phyloP scores from a whole-genome alignment of 2,797 vertebrate genomes.

The Moxostoma hubbsi region DNA sequence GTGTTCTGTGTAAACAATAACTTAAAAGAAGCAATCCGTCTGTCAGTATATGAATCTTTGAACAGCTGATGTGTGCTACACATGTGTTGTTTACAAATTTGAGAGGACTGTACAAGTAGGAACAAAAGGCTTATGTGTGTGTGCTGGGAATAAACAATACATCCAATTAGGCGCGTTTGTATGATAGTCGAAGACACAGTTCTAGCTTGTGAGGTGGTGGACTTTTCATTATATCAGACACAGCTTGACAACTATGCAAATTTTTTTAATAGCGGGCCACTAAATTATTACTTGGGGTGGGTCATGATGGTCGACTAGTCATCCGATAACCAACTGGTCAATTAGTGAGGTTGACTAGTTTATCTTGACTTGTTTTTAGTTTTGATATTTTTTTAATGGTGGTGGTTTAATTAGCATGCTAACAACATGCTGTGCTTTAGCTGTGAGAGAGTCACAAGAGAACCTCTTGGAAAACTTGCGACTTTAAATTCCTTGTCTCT shows the following conservation, averaged over 20 bases:
- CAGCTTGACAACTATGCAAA: slow-evolving; percentile 87
- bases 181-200: slow-evolving; percentile 86
- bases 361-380: no score
- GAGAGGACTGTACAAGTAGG: slow-evolving; percentile 52
- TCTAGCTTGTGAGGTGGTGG: slow-evolving; percentile 81
- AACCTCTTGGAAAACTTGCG: no score
- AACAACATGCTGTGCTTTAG: no score
- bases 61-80: slow-evolving; percentile 67
- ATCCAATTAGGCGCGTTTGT: slow-evolving; percentile 88
- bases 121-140: slow-evolving; percentile 63
- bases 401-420: no score
- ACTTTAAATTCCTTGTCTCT: no score
- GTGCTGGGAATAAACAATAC: slow-evolving; percentile 76
- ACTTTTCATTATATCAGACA: slow-evolving; percentile 93
- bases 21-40: slow-evolving; percentile 47
- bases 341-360: no score
- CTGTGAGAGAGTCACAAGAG: no score
- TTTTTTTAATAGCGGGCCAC: slow-evolving; percentile 83
- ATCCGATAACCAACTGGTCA: no score
- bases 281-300: slow-evolving; percentile 79
- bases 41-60: slow-evolving; percentile 71
- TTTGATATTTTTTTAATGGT: no score
- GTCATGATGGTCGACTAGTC: no score
- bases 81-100: slow-evolving; percentile 71
- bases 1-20: slow-evolving; percentile 47